Percentiles rank a stretch among this genome's conserved stretches.
phyloP scores from a whole-genome alignment of 2,113 vertebrate genomes.

The Ochotona curzoniae region DNA sequence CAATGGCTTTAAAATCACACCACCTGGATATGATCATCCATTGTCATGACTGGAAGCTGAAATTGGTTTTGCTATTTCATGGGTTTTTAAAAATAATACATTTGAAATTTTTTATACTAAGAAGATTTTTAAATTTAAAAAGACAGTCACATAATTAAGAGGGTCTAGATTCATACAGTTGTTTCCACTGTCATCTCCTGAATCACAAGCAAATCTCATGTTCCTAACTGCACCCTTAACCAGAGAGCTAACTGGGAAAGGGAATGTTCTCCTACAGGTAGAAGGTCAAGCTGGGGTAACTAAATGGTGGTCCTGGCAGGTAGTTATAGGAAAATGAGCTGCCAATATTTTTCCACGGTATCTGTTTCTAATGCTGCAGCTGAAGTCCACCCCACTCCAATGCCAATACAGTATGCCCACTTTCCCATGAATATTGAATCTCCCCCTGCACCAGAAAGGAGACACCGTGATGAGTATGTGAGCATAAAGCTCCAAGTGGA shows the following conservation, averaged over 20 bases:
- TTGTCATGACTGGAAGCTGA: not conserved
- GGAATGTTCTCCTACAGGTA: not conserved
- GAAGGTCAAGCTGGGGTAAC: not conserved
- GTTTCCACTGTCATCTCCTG: not conserved
- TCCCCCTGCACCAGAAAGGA: too few species aligned
- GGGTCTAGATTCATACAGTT: not conserved
- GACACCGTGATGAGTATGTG: too few species aligned
- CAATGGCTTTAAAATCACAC: conserved; percentile 33
- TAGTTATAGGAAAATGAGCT: too few species aligned
- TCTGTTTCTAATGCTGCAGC: too few species aligned
- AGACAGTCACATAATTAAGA: not conserved
- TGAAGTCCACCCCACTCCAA: too few species aligned
- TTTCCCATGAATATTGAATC: too few species aligned
- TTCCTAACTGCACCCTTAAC: not conserved
- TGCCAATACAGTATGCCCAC: too few species aligned
- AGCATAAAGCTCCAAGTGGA: too few species aligned
- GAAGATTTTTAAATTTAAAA: not conserved
- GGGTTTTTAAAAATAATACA: not conserved
- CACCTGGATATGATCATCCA: not conserved
- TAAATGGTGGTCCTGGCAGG: too few species aligned
- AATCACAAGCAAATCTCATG: not conserved
- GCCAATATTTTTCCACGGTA: too few species aligned
- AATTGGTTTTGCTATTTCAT: not conserved
- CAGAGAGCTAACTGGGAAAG: not conserved
- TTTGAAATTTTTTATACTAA: not conserved